Evolutionary conservation across 2,797 vertebrate species (phyloP).

Genomic region (Manis crassicaudata): DNA sequence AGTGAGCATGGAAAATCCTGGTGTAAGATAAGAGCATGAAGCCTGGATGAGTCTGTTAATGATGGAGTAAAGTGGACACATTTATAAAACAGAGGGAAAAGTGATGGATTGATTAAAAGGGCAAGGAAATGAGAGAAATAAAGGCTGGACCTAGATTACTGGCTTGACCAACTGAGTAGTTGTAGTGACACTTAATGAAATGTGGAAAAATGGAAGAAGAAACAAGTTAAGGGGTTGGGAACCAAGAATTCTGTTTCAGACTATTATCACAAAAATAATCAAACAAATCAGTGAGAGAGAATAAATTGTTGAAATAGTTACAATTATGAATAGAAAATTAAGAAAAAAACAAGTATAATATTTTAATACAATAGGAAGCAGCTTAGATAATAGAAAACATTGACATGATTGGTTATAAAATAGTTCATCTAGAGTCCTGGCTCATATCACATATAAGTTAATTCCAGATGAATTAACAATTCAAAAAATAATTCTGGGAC

Average conservation of each 20-base stretch:
- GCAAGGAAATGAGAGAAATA: not conserved
- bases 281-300: not conserved
- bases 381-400: conserved; percentile 7
- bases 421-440: not conserved
- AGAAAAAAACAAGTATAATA: not conserved
- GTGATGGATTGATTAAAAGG: not conserved
- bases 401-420: not conserved
- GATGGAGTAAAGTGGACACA: not conserved
- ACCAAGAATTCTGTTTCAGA: not conserved
- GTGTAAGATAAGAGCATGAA: not conserved
- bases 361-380: not conserved
- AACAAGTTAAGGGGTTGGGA: not conserved
- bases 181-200: not conserved
- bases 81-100: not conserved
- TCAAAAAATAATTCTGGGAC: not conserved
- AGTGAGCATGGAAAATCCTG: not conserved
- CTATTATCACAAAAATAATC: not conserved
- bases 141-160: not conserved
- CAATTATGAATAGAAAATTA: not conserved
- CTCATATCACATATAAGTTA: not conserved
- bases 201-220: not conserved
- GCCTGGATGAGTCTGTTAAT: not conserved
- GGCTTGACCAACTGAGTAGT: not conserved
- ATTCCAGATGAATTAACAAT: not conserved
- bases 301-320: not conserved